Evolutionary conservation across 2,797 vertebrate species (phyloP).

Genomic region (Eptatretus atami): DNA sequence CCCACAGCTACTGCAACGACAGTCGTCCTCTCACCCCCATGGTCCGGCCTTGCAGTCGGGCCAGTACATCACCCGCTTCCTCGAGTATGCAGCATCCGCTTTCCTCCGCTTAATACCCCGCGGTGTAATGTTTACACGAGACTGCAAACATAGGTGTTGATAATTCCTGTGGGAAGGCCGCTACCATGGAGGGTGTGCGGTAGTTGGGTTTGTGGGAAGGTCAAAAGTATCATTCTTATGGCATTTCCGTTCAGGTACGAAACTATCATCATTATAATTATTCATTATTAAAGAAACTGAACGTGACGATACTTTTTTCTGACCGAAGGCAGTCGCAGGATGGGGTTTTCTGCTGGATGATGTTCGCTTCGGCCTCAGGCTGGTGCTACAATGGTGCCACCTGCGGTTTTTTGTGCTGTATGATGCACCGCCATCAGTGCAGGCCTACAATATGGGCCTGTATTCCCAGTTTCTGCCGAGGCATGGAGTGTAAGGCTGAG

Average conservation of each 20-base stretch:
- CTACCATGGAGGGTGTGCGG: too few relatives aligned
- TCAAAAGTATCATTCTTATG: not conserved
- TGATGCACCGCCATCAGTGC: slow-evolving; percentile 52
- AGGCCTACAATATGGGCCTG: slow-evolving; percentile 57
- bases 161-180: too few relatives aligned
- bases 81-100: slow-evolving; percentile 37
- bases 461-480: slow-evolving; percentile 40
- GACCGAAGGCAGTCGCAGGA: slow-evolving; percentile 32
- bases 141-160: not conserved
- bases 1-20: slow-evolving; percentile 82
- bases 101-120: accelerated
- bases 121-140: not conserved
- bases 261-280: too few relatives aligned
- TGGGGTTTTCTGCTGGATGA: slow-evolving; percentile 85
- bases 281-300: not conserved
- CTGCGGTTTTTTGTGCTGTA: slow-evolving; percentile 63
- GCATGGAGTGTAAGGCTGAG: slow-evolving; percentile 54
- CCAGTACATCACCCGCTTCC: slow-evolving; percentile 78
- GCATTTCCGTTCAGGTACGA: not conserved
- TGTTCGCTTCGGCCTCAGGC: slow-evolving; percentile 17
- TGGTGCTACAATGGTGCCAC: slow-evolving; percentile 22
- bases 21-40: slow-evolving; percentile 49
- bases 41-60: slow-evolving; percentile 90
- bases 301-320: not conserved
- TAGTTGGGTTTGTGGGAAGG: too few relatives aligned